These are phyloP conservation scores for Anoplius nigerrimus DNA, from an alignment of 2,888 invertebrate species.

Conservation along the genomic window DNA sequence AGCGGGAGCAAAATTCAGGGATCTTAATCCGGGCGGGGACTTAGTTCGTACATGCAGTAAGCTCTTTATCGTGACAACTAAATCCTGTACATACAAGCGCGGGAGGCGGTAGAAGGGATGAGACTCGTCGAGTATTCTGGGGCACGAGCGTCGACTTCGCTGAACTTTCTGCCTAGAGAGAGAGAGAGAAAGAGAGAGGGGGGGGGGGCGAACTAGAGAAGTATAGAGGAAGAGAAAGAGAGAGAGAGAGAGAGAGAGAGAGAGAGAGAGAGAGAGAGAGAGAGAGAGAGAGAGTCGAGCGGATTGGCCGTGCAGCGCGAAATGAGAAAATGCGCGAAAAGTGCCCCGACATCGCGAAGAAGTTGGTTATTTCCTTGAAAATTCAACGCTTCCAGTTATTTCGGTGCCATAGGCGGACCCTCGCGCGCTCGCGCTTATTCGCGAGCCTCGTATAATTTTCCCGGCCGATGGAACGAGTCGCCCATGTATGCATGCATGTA, in stretches of 20 bases:
- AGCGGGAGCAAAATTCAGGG: slow-evolving; percentile 28
- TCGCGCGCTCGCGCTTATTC: background rate
- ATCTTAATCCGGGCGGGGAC: slow-evolving; percentile 40
- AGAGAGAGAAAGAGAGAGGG: no score
- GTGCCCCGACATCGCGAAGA: slow-evolving; percentile 6
- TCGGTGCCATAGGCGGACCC: background rate
- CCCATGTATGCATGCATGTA: no score
- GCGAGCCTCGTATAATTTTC: no score
- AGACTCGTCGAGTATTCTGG: slow-evolving; percentile 1
- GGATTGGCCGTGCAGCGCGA: background rate
- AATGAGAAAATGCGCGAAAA: no score
- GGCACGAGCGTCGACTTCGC: slow-evolving; percentile 21
- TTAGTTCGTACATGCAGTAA: slow-evolving; percentile 46
- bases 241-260: slow-evolving; percentile 14
- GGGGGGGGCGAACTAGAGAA: background rate
- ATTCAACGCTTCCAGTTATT: slow-evolving; percentile 19
- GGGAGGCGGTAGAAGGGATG: slow-evolving; percentile 15
- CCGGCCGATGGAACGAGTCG: no score
- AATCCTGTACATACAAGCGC: slow-evolving; percentile 36
- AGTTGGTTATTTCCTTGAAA: slow-evolving; percentile 36
- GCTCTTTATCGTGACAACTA: slow-evolving; percentile 46
- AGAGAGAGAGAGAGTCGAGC: background rate
- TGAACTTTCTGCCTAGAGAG: slow-evolving; percentile 40
- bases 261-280: background rate
- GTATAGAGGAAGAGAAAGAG: no score